Base-by-base conservation (phyloP, 1,140 invertebrate genomes). In the Andricus grossulariae region DNA sequence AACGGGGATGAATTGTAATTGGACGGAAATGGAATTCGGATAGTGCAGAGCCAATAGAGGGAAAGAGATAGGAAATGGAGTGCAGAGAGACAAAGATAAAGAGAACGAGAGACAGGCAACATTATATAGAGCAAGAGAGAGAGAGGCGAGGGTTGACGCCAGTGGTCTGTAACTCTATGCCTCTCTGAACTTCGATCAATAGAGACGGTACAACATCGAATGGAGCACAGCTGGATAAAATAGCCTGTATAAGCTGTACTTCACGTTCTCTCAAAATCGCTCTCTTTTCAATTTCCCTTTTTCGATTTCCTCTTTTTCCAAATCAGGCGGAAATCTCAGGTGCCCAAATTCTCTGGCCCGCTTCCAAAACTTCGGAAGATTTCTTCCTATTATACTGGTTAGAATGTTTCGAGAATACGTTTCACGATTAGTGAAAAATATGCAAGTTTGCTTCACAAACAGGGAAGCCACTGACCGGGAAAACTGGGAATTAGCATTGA, bases 111-210 rank as follows among this genome's bases (percentile, higher is more conserved):
- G 73, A 71, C 76, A 73, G 77, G 79, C 80, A 80, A 57, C 72
- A 74, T 71, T 11, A 55, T 79, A 78, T n/a, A 16, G 49, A 51
- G 66, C 12, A 45, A 16, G 15, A 50, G 73, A 82, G 79, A 80
- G 81, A 78, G 80, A 80, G 81, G 75, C 73, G 82, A 83, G 80
- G 82, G 85, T 85, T 86, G 86, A 89, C 86, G 87, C 86, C 86
- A 88, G 85, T 87, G 83, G 87, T 84, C 86, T 88, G 87, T 90
- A 89, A 88, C 87, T 87, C 86, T 88, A 88, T 89, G 88, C 88
- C 84, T 84, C 88, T 85, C 85, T 87, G 84, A 87, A 88, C 84
- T 88, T 86, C 88, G 89, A 89, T 90, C 89, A 90, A 90, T 90
- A 89, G 87, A 89, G 83, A 85, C 86, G 86, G 84, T 85, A 88